Percentiles rank a stretch among this genome's conserved stretches.
Evolutionary conservation across 2,797 vertebrate species (phyloP).

Genomic region (Poeciliopsis paucimaculata): DNA sequence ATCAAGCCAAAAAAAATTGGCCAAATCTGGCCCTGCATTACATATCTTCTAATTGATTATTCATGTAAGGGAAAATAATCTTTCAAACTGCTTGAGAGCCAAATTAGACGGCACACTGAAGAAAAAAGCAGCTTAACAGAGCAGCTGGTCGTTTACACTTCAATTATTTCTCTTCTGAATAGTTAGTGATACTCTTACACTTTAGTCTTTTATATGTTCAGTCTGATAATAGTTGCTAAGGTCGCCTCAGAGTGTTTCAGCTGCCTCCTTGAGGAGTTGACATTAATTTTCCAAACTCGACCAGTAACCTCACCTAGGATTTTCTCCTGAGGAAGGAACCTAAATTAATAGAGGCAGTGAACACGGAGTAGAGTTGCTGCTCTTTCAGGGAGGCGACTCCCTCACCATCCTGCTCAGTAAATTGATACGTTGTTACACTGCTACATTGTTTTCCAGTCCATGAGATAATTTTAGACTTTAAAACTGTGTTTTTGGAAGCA

Average conservation of each 20-base stretch:
- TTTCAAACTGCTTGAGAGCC: neutral
- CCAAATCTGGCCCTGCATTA: neutral
- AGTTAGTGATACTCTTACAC: neutral
- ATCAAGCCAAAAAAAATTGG: neutral
- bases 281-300: conserved; percentile 50
- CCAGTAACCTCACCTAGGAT: conserved; percentile 46
- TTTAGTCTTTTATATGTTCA: conserved; percentile 7
- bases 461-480: conserved; percentile 61
- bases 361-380: conserved; percentile 27
- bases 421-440: conserved; percentile 51
- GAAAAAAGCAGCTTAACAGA: neutral
- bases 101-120: neutral
- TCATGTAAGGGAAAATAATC: neutral
- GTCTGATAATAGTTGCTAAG: conserved; percentile 13
- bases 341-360: conserved; percentile 62
- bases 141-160: neutral
- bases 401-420: conserved; percentile 57
- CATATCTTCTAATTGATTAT: neutral
- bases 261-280: conserved; percentile 22
- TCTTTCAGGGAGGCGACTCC: conserved; percentile 43
- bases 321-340: conserved; percentile 61
- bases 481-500: conserved; percentile 27
- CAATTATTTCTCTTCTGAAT: neutral
- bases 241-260: conserved; percentile 26
- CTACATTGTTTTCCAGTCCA: conserved; percentile 58